Conservation (phyloP, 1,140 invertebrate species). For the Drosophila micromelanica region DNA sequence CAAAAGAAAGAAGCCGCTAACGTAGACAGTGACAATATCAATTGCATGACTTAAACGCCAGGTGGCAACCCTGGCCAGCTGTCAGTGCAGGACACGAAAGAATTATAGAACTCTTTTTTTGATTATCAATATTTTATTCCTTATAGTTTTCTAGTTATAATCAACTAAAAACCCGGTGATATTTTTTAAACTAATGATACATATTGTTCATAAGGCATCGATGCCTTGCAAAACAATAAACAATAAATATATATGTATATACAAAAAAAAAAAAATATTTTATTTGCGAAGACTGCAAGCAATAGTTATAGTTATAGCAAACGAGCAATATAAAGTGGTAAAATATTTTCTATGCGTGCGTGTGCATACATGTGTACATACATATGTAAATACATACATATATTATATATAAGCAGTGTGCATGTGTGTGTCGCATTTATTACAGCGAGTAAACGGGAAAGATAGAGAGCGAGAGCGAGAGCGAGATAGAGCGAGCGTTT, state of each 20-base stretch:
- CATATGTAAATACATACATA: background rate
- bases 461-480: background rate
- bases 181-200: too few species aligned
- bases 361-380: background rate
- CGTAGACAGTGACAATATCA: constrained; percentile 41
- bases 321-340: constrained; percentile 4
- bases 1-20: constrained; percentile 14
- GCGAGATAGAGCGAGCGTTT: constrained; percentile 7
- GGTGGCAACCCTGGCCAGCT: constrained; percentile 33
- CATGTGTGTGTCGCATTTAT: constrained; percentile 1
- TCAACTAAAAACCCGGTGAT: too few species aligned
- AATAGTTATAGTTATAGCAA: too few species aligned
- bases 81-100: constrained; percentile 27
- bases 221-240: too few species aligned
- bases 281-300: background rate
- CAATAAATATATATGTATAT: too few species aligned
- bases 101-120: background rate
- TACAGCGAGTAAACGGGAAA: background rate
- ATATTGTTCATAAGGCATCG: too few species aligned
- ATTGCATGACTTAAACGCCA: constrained; percentile 27
- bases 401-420: background rate
- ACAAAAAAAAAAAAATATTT: too few species aligned
- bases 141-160: too few species aligned
- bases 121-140: too few species aligned
- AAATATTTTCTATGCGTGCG: constrained; percentile 1